Percentiles rank a stretch among this genome's conserved stretches.
phyloP scores from a whole-genome alignment of 1,140 invertebrate genomes.

The Drosophila subobscura region DNA sequence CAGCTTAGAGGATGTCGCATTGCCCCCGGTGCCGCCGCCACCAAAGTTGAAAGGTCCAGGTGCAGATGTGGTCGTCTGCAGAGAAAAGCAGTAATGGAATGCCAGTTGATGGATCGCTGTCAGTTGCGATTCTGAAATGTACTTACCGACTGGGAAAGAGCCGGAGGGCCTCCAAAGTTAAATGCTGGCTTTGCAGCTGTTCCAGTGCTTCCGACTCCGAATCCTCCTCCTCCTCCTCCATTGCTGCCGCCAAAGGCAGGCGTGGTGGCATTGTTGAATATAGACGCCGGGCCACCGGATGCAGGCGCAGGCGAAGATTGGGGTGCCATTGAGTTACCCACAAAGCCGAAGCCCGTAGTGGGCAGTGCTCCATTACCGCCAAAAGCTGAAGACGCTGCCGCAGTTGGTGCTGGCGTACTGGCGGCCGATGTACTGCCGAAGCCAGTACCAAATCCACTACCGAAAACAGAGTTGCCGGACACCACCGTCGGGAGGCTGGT shows the following conservation, averaged over 20 bases:
- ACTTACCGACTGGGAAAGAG: conserved; percentile 46
- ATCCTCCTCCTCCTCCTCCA: conserved; percentile 23
- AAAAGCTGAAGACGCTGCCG: background rate
- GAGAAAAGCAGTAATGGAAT: too few relatives aligned
- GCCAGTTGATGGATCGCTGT: too few relatives aligned
- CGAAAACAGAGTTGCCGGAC: conserved; percentile 35
- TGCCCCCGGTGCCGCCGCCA: conserved; percentile 27
- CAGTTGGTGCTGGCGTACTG: conserved; percentile 19
- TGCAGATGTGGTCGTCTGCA: conserved; percentile 21
- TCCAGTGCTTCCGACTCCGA: conserved; percentile 22
- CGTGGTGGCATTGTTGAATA: conserved; percentile 31
- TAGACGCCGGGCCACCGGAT: conserved; percentile 20
- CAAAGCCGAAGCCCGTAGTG: conserved; percentile 18
- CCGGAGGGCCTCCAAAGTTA: conserved; percentile 47
- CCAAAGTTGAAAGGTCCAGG: conserved; percentile 57
- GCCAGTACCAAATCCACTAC: background rate
- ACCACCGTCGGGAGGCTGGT: conserved; percentile 1
- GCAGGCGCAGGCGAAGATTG: conserved; percentile 4
- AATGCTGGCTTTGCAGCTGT: conserved; percentile 48
- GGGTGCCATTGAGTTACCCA: conserved; percentile 29
- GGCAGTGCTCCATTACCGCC: conserved; percentile 12
- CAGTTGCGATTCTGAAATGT: background rate
- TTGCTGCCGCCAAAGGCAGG: conserved; percentile 22
- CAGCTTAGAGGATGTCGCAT: conserved; percentile 30
- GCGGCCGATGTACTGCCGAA: conserved; percentile 28